Base-by-base conservation (phyloP, 1,140 invertebrate genomes). In the Dendroctonus ponderosae region DNA sequence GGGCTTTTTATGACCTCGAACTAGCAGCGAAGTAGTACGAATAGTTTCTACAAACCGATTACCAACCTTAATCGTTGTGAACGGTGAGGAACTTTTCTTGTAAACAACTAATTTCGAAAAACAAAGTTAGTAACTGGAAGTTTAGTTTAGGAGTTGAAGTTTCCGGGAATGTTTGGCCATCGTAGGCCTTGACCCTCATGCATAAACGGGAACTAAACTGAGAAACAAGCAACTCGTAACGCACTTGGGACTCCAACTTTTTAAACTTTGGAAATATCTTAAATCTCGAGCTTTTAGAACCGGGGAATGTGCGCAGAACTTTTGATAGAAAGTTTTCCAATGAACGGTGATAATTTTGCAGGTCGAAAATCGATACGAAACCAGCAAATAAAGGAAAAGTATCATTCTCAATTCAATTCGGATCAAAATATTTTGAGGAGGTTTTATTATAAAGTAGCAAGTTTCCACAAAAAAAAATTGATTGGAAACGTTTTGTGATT, bases 251-350 rank as follows among this genome's bases (percentile, higher is more conserved):
- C 57, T 54, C 57, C 46, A 67, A 67, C 14, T 67, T 67, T 70
- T 70, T 67, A 70, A 70, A 70, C 66, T 70, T 70, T 56, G 57
- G 37, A 66, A 66, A 66, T 66, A 66, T 66, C 57, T 51, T 59
- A 59, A 66, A 58, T 53, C 50, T 66, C 26, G 56, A 43, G 63
- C 63, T 66, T 66, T 50, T 59, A 59, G 63, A 59, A 58, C 56
- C 48, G 26, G 50, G 51, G n/a, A 39, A 63, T 46, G 62, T 63
- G 52, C 51, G 58, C 26, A 49, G 38, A 49, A 56, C 26, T 56
- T n/a, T 39, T 56, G 53, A 56, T 56, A 56, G 9, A 41, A 40
- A 40, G n/a, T 56, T 56, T 14, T 11, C n/a, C 37, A 56, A 56
- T 56, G 14, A 56, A 40, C 7, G 53, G 26, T 56, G 26, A 46